A percentile compares a stretch with the other conserved stretches of the same genome.
Conservation (phyloP, 2,113 vertebrate genomes). For the Nycticebus coucang region DNA sequence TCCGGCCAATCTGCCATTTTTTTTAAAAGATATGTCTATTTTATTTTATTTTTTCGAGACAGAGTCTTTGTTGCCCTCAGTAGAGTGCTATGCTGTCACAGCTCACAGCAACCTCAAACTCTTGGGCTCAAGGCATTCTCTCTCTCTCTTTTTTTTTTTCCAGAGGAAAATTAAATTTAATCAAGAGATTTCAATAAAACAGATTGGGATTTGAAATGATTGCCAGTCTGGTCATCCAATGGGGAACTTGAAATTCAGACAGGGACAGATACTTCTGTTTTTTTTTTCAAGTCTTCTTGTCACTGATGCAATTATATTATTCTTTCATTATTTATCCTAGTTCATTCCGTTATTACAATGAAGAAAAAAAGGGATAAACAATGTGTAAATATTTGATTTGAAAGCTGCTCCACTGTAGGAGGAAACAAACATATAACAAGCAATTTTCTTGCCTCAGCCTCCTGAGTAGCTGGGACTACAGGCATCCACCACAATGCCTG, state of each 20-base stretch:
- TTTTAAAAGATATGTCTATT: too few relatives aligned
- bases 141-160: not conserved
- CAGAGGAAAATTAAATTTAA: constrained; percentile 52
- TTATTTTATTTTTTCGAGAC: too few relatives aligned
- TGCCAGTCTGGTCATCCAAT: constrained; percentile 77
- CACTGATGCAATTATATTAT: constrained; percentile 71
- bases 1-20: too few relatives aligned
- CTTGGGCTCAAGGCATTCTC: too few relatives aligned
- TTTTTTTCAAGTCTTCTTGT: constrained; percentile 60
- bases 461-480: too few relatives aligned
- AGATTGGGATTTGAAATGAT: constrained; percentile 74
- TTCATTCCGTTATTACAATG: constrained; percentile 77
- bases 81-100: too few relatives aligned
- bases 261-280: constrained; percentile 58
- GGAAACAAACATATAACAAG: constrained; percentile 53
- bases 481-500: too few relatives aligned
- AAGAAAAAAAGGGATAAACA: constrained; percentile 18
- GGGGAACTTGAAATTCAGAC: constrained; percentile 70
- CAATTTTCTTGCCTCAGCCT: too few relatives aligned
- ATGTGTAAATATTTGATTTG: constrained; percentile 69
- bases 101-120: too few relatives aligned
- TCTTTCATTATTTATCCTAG: constrained; percentile 73
- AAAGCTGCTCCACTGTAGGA: constrained; percentile 76
- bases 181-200: constrained; percentile 64
- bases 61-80: too few relatives aligned